Evolutionary conservation across 2,888 invertebrate species (phyloP), one percentile per base, ranked within the genome.

Genomic region (Nysson spinosus): DNA sequence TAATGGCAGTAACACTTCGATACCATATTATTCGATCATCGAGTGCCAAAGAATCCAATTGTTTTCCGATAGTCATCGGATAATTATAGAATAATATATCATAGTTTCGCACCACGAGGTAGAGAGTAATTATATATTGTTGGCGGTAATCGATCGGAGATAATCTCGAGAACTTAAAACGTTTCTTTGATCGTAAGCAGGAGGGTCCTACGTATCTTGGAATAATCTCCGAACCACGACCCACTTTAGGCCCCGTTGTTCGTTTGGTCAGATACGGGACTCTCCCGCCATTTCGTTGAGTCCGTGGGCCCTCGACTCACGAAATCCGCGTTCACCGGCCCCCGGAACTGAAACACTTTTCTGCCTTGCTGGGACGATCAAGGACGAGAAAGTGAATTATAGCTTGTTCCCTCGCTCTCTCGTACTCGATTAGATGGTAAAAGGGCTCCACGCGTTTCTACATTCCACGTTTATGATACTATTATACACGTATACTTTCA

Each of bases 381-480:
- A 80, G 80, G 79, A 80, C 79, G 77, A 68, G 73, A 78, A 75
- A 80, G 72, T 72, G 77, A 80, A 81, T 80, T 77, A 80, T 56
- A 28, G 42, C 51, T 52, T 47, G 56, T 50, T 51, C 60, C 47
- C 49, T 54, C 51, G 42, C 50, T 49, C 44, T 51, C 56, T 7
- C 30, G 61, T 42, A 35, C 57, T 35, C 55, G 54, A 61, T 60
- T 54, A 44, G 47, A 19, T 43, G 14, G 39, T 42, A 40, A 51
- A 56, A 71, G 67, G 75, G 72, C 57, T 63, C 49, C 28, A 16
- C 35, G 54, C 47, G 40, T 56, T 56, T 42, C 19, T 26, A 22
- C 28, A 17, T 22, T 11, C 9, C 11, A 14, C 12, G 35, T n/a
- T 39, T 35, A 20, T n/a, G n/a, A n/a, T n/a, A n/a, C n/a, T n/a